Evolutionary conservation across 2,888 invertebrate species (phyloP), one percentile per base, ranked within the genome.

Genomic region (Cheilosia impressa): DNA sequence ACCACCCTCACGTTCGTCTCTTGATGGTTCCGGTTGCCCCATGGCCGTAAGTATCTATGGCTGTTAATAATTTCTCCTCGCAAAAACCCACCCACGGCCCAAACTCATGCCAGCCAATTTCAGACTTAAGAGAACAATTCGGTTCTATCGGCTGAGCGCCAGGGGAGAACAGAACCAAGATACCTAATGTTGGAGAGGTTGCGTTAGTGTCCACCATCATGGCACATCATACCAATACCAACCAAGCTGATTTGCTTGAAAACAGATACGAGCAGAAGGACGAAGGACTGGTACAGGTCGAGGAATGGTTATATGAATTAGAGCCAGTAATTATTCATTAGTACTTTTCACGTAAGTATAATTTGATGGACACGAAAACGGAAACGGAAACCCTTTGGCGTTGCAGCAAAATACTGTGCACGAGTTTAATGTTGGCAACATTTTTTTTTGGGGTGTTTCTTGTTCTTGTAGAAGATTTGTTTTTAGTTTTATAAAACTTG

Each of bases 311-410:
- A 66, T 63, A 80, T 80, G 80, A 85, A 81, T 76, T 69, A 81
- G 76, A 76, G 75, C 41, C 60, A 65, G 87, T 87, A 87, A 87
- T 87, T 87, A 87, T 87, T 87, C 87, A 87, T 87, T 87, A 87
- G 87, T 73, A 83, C 80, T 72, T 84, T 87, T 87, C 84, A 87
- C 87, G 77, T 83, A 77, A 83, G 77, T 71, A 80, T 83, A 80
- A 80, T 83, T 80, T 83, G 87, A 87, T 87, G 87, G 87, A 87
- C 87, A 87, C 69, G 79, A 10, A 38, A 24, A 52, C 52, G 50
- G 50, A 52, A 45, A 45, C 45, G 45, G 66, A 66, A 76, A 71
- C 66, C 81, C 63, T 83, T 80, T 68, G 71, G 38, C 66, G 22
- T 52, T 50, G 50, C 34, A 57, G 41, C 27, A 57, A 66, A 57